phyloP scores from a whole-genome alignment of 2,113 vertebrate genomes.

The Dasyprocta punctata region DNA sequence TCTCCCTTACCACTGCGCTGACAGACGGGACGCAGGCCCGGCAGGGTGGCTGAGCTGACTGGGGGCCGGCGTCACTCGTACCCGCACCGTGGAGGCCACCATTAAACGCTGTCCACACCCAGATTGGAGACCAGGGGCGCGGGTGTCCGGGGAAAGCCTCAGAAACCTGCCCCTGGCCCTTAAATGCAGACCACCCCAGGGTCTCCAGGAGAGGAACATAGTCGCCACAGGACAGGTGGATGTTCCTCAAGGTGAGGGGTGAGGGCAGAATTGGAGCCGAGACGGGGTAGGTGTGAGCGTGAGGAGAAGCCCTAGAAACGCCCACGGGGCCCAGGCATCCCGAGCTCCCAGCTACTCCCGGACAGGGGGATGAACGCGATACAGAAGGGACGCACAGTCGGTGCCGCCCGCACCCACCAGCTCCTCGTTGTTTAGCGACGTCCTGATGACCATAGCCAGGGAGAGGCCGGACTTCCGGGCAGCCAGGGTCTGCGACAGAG shows the following conservation, averaged over 20 bases:
- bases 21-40: not conserved
- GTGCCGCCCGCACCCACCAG: conserved; percentile 90
- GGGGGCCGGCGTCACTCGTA: not conserved
- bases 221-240: not conserved
- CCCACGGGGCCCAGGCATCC: not conserved
- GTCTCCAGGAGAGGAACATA: not conserved
- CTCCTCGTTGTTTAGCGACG: conserved; percentile 96
- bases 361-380: not conserved
- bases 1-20: not conserved
- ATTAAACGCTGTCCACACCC: not conserved
- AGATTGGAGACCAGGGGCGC: not conserved
- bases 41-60: not conserved
- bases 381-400: not conserved
- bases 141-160: not conserved
- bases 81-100: not conserved
- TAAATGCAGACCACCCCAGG: not conserved
- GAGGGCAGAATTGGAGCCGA: not conserved
- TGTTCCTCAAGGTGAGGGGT: not conserved
- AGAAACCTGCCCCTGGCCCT: not conserved
- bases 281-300: not conserved
- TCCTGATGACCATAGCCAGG: conserved; percentile 95
- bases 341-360: not conserved
- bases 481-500: conserved; percentile 92
- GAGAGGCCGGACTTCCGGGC: conserved; percentile 99
- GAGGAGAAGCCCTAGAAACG: not conserved